Base-by-base conservation (phyloP, 2,888 invertebrate genomes). In the Sipunculus nudus region DNA sequence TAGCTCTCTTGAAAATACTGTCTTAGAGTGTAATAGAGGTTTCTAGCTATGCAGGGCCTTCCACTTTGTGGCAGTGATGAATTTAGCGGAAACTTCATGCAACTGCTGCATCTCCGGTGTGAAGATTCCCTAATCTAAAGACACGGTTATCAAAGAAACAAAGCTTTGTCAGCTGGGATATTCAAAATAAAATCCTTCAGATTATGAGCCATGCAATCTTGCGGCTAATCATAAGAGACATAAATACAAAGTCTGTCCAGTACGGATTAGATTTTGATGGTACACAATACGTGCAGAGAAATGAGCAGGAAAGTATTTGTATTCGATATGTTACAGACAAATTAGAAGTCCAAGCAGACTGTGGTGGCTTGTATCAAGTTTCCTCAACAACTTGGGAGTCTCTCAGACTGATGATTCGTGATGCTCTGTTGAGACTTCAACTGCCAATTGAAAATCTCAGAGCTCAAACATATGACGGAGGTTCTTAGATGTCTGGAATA, bases 401-500 rank as follows among this genome's bases (percentile, higher is more conserved):
- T n/a, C n/a, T n/a, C n/a, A n/a, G n/a, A n/a, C n/a, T n/a, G n/a
- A n/a, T n/a, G n/a, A n/a, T 46, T 5, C 23, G 13, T n/a, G 21
- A 25, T 19, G 25, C 28, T n/a, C 13, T 48, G 48, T 16, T 48
- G 13, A 25, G 48, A 8, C 26, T 48, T n/a, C 10, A 28, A 13
- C 48, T 48, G 19, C 29, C 48, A 10, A 48, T 48, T 2, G 29
- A 10, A 29, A 10, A 48, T 21, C 29, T 48, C 29, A 23, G 28
- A 23, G 25, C 31, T 4, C 28, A 48, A 26, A 48, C 48, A 2
- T 48, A 48, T 48, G 48, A 48, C 29, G 48, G 28, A 28, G 29
- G 29, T 19, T n/a, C 16, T n/a, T 29, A 48, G 29, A 48, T 48
- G 48, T 25, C 48, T 16, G 48, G 48, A 13, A 48, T n/a, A 28